A percentile compares a stretch with the other conserved stretches of the same genome.
Evolutionary conservation across 2,888 invertebrate species (phyloP).

Genomic region (Philereme transversata): DNA sequence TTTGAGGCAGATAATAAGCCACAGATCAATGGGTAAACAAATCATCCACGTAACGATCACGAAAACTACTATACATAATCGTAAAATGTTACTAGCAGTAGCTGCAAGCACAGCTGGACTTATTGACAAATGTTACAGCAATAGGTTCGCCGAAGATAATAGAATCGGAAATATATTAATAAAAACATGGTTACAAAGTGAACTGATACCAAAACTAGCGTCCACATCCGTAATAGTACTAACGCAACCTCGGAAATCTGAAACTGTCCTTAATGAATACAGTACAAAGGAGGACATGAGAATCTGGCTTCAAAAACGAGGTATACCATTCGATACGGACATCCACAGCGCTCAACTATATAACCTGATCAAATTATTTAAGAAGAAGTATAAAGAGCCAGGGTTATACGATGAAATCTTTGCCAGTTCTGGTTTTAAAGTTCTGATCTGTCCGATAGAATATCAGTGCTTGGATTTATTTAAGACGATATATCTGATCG

Average conservation of each 20-base stretch:
- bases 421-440: conserved; percentile 14
- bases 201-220: conserved; percentile 15
- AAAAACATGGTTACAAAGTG: conserved; percentile 23
- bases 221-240: conserved; percentile 18
- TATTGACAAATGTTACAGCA: conserved; percentile 1
- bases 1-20: conserved; percentile 18
- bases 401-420: conserved; percentile 30
- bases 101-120: conserved; percentile 22
- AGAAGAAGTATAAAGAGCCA: conserved; percentile 4
- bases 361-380: conserved; percentile 15
- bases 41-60: conserved; percentile 28
- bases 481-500: conserved; percentile 3
- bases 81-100: conserved; percentile 7
- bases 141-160: background rate
- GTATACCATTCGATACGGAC: conserved; percentile 12
- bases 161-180: conserved; percentile 1
- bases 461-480: conserved; percentile 27
- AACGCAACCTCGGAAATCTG: conserved; percentile 6
- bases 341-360: conserved; percentile 24
- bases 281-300: conserved; percentile 13
- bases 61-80: background rate
- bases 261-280: conserved; percentile 6
- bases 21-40: conserved; percentile 12
- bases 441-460: conserved; percentile 19
- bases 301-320: conserved; percentile 21